A percentile compares a stretch with the other conserved stretches of the same genome.
Conservation (phyloP, 2,797 vertebrate species). For the Rallus crepitans region DNA sequence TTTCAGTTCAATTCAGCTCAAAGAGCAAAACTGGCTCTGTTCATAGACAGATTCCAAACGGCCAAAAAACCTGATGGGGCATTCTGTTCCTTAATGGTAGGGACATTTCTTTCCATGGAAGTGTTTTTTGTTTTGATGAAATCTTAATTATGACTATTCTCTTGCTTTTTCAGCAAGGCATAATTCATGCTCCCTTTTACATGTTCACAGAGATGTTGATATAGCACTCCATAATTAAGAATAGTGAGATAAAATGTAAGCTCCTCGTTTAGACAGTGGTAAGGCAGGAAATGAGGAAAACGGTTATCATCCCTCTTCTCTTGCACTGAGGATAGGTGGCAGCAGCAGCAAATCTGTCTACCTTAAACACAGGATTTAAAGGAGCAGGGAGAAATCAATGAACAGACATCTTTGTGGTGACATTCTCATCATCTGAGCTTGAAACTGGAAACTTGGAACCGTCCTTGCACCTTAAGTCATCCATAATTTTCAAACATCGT, state of each 20-base stretch:
- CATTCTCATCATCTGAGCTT: not conserved
- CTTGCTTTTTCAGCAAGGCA: not conserved
- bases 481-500: constrained; percentile 43
- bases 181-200: not conserved
- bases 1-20: not conserved
- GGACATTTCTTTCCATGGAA: not conserved
- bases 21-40: not conserved
- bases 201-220: not conserved
- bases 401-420: not conserved
- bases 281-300: not conserved
- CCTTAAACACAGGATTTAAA: not conserved
- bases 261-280: not conserved
- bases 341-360: not conserved
- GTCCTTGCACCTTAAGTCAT: constrained; percentile 14
- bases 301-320: not conserved
- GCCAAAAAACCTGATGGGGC: not conserved
- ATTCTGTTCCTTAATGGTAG: not conserved
- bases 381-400: not conserved
- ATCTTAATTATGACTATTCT: not conserved
- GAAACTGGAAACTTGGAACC: not conserved
- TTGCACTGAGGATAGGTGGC: not conserved
- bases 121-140: not conserved
- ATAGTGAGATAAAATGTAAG: not conserved
- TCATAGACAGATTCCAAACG: not conserved
- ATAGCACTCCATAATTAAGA: not conserved